These are phyloP conservation scores for Plumapathes pennacea DNA, from an alignment of 92 coral and sea anemone genomes.

Conservation along the genomic window DNA sequence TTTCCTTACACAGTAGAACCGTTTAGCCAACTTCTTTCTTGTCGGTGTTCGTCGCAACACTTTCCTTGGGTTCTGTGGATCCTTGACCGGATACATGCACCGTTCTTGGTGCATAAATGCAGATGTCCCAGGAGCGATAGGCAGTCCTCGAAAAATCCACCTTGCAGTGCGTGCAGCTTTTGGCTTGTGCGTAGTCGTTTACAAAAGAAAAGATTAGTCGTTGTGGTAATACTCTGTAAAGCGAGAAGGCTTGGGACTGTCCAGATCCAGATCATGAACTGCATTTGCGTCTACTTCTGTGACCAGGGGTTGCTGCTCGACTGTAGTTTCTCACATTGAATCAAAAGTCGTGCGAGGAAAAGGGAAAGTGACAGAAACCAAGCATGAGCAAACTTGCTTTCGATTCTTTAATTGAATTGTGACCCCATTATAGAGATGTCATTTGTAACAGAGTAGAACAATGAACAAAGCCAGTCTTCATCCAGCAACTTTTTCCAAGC, in stretches of 20 bases:
- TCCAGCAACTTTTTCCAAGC: no score
- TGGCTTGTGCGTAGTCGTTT: conserved; percentile 10
- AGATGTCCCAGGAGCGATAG: conserved; percentile 28
- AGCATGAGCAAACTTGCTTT: no score
- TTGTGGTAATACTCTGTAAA: conserved; percentile 27
- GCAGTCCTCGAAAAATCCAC: conserved; percentile 10
- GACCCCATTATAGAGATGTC: no score
- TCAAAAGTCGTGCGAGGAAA: no score
- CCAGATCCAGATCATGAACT: conserved; percentile 16
- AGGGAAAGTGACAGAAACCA: no score
- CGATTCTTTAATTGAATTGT: no score
- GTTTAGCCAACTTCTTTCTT: conserved; percentile 1
- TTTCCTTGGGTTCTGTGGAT: conserved; percentile 1
- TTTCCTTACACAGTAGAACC: conserved; percentile 1
- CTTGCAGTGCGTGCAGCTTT: conserved; percentile 23
- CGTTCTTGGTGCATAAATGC: conserved; percentile 20
- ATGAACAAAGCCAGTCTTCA: no score
- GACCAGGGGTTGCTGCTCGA: no score
- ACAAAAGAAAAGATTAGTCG: conserved; percentile 28
- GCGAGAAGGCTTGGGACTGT: conserved; percentile 16
- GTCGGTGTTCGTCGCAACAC: conserved; percentile 2
- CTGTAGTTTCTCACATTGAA: no score
- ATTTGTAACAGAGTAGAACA: no score
- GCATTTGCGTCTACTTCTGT: no score
- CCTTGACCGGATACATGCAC: conserved; percentile 5